Conservation (phyloP, 2,797 vertebrate species). For the Synaphobranchus kaupii region DNA sequence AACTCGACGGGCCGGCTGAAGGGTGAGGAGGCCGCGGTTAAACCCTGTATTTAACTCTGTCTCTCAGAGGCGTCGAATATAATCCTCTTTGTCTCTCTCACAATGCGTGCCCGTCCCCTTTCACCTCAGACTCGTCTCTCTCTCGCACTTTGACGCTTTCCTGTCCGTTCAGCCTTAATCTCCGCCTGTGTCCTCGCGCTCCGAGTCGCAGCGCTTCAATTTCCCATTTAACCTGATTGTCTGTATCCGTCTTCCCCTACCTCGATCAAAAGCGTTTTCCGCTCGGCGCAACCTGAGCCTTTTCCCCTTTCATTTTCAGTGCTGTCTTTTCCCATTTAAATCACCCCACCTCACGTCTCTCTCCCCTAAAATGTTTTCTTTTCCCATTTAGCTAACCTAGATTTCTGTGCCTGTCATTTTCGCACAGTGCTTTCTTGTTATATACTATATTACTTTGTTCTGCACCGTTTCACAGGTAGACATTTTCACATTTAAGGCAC, state of each 20-base stretch:
- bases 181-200: background rate
- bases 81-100: background rate
- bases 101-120: background rate
- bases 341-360: background rate
- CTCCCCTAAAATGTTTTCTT: background rate
- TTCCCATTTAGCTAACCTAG: background rate
- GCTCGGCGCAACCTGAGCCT: background rate
- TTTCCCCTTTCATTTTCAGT: background rate
- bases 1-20: constrained; percentile 80
- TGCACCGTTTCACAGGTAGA: background rate
- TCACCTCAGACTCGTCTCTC: background rate
- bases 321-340: background rate
- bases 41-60: background rate
- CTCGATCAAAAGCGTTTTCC: background rate
- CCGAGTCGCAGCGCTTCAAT: background rate
- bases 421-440: background rate
- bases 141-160: background rate
- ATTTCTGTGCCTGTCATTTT: background rate
- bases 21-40: constrained; percentile 64
- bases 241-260: background rate
- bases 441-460: background rate
- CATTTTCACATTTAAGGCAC: background rate
- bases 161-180: background rate
- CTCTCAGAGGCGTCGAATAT: too few species aligned
- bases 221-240: background rate